A percentile compares a stretch with the other conserved stretches of the same genome.
phyloP scores from a whole-genome alignment of 1,140 invertebrate species.

The Drosophila hydei region DNA sequence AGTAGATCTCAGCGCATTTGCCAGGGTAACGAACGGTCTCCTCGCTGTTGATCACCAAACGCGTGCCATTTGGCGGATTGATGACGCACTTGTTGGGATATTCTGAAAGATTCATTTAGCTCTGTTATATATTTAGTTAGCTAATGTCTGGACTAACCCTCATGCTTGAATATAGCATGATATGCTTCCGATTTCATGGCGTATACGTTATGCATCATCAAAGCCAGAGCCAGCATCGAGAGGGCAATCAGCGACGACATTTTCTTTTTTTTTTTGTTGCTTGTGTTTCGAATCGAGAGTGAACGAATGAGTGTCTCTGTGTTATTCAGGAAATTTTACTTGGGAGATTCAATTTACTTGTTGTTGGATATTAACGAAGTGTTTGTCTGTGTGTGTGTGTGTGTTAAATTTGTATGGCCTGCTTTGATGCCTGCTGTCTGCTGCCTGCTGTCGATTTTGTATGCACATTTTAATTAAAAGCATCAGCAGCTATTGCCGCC shows the following conservation, averaged over 20 bases:
- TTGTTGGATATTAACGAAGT: neutral
- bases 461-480: constrained; percentile 75
- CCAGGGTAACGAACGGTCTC: constrained; percentile 29
- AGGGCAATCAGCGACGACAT: constrained; percentile 35
- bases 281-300: neutral
- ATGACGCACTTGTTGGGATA: constrained; percentile 47
- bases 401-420: constrained; percentile 44
- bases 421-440: constrained; percentile 29
- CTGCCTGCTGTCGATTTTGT: constrained; percentile 42
- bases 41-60: constrained; percentile 11
- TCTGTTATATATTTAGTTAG: too few species aligned
- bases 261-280: constrained; percentile 16
- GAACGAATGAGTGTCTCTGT: neutral
- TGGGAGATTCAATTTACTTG: constrained; percentile 59
- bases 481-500: constrained; percentile 13
- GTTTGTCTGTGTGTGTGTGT: constrained; percentile 12
- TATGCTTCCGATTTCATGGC: neutral
- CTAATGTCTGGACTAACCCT: constrained; percentile 18
- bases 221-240: constrained; percentile 22
- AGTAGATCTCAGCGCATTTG: constrained; percentile 44
- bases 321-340: constrained; percentile 57
- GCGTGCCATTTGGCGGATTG: neutral
- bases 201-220: constrained; percentile 8
- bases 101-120: too few species aligned
- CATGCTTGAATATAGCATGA: constrained; percentile 21